These are phyloP conservation scores for Hydropsyche betteni DNA, from an alignment of 2,888 invertebrate genomes.

Conservation along the genomic window DNA sequence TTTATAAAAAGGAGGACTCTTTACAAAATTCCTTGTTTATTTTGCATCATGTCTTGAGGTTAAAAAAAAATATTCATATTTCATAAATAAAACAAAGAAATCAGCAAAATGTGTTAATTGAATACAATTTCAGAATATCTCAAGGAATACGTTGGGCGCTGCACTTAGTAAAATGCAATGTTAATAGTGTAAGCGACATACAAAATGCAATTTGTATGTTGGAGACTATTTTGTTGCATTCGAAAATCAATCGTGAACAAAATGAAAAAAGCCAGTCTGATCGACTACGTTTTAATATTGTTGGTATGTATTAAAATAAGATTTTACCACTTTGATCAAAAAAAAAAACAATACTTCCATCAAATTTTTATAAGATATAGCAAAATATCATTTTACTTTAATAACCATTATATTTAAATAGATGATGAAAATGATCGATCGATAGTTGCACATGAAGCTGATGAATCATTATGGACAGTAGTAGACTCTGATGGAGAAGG, in stretches of 20 bases:
- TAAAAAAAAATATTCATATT: not conserved
- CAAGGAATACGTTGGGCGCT: conserved; percentile 49
- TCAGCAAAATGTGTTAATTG: not conserved
- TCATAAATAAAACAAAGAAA: too few relatives aligned
- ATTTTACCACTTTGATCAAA: not conserved
- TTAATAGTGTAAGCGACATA: conserved; percentile 43
- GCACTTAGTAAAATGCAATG: conserved; percentile 45
- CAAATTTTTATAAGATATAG: not conserved
- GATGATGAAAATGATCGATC: conserved; percentile 36
- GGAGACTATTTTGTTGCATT: conserved; percentile 43
- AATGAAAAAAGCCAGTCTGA: conserved; percentile 1
- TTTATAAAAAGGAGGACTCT: conserved; percentile 41
- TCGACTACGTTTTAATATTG: not conserved
- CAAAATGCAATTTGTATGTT: conserved; percentile 47
- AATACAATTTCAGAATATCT: conserved; percentile 41
- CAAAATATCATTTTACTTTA: not conserved
- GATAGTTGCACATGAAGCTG: conserved; percentile 45
- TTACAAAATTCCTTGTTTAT: conserved; percentile 48
- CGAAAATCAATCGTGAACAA: not conserved
- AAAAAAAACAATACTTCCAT: not conserved
- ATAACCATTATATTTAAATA: not conserved
- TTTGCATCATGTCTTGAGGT: conserved; percentile 50
- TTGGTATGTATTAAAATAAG: too few relatives aligned
- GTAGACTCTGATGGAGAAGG: conserved; percentile 51
- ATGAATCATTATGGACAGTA: conserved; percentile 49